A percentile compares a stretch with the other conserved stretches of the same genome.
Conservation (phyloP, 1,140 invertebrate genomes). For the Habropoda laboriosa region DNA sequence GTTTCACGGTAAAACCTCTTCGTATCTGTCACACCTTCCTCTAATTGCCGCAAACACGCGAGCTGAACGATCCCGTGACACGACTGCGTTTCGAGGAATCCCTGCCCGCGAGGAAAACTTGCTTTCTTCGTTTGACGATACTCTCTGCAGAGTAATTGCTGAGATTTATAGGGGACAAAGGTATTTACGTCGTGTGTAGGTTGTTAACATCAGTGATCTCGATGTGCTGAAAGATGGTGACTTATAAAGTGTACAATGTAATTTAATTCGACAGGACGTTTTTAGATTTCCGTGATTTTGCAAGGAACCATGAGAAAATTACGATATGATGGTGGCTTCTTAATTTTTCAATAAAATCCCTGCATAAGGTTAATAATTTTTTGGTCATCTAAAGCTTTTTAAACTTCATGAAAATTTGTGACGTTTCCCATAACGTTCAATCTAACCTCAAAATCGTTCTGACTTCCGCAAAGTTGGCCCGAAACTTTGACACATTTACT, state of each 20-base stretch:
- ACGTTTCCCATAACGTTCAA: not conserved
- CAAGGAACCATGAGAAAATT: too few species aligned
- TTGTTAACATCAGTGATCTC: too few species aligned
- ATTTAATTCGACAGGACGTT: too few species aligned
- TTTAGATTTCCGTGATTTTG: too few species aligned
- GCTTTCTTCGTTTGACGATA: not conserved
- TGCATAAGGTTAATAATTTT: too few species aligned
- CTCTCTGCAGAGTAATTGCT: not conserved
- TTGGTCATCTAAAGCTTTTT: not conserved
- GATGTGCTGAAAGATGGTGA: too few species aligned
- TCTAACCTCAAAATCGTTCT: too few species aligned
- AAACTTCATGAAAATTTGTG: not conserved
- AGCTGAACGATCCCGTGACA: not conserved
- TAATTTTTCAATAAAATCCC: too few species aligned
- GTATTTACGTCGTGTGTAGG: too few species aligned
- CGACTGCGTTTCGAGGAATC: not conserved
- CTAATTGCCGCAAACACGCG: slow-evolving; percentile 46
- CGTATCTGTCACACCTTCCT: slow-evolving; percentile 46
- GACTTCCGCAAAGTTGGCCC: not conserved
- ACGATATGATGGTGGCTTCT: too few species aligned
- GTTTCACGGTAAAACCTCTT: slow-evolving; percentile 10
- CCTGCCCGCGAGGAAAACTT: not conserved
- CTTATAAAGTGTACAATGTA: too few species aligned
- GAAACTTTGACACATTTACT: not conserved
- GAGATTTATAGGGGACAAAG: not conserved